Percentiles rank a stretch among this genome's conserved stretches.
These are phyloP conservation scores for Hypselothyrea guttata DNA, from an alignment of 2,888 invertebrate genomes.

Conservation along the genomic window DNA sequence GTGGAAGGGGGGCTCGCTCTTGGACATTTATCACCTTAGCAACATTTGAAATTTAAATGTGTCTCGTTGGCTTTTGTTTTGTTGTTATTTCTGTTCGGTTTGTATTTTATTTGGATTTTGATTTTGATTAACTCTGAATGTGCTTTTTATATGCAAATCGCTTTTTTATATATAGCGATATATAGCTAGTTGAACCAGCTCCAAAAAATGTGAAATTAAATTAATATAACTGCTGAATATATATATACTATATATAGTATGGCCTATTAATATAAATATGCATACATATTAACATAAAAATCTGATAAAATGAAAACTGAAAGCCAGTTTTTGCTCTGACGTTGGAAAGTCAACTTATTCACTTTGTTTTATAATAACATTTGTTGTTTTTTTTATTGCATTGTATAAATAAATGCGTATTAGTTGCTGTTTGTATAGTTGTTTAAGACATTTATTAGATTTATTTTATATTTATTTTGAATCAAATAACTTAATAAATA, in stretches of 20 bases:
- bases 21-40: slow-evolving; percentile 58
- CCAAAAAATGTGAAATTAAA: slow-evolving; percentile 39
- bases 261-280: slow-evolving; percentile 49
- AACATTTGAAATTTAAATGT: slow-evolving; percentile 51
- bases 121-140: slow-evolving; percentile 15
- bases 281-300: slow-evolving; percentile 32
- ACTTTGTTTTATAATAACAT: slow-evolving; percentile 10
- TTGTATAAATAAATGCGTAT: slow-evolving; percentile 20
- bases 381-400: slow-evolving; percentile 8
- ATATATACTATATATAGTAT: slow-evolving; percentile 11
- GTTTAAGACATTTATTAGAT: slow-evolving; percentile 15
- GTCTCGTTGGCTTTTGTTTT: slow-evolving; percentile 20
- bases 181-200: slow-evolving; percentile 16
- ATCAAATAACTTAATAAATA: slow-evolving; percentile 16
- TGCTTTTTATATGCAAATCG: slow-evolving; percentile 49
- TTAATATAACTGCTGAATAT: slow-evolving; percentile 35
- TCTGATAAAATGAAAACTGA: slow-evolving; percentile 8
- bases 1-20: slow-evolving; percentile 28
- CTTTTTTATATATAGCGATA: not conserved
- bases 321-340: slow-evolving; percentile 20
- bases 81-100: not conserved
- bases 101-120: slow-evolving; percentile 8
- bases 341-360: slow-evolving; percentile 24
- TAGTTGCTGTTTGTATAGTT: slow-evolving; percentile 3
- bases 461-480: slow-evolving; percentile 21